Evolutionary conservation across 2,113 vertebrate species (phyloP), one percentile per base, ranked within the genome.

Genomic region (Istiophorus platypterus): DNA sequence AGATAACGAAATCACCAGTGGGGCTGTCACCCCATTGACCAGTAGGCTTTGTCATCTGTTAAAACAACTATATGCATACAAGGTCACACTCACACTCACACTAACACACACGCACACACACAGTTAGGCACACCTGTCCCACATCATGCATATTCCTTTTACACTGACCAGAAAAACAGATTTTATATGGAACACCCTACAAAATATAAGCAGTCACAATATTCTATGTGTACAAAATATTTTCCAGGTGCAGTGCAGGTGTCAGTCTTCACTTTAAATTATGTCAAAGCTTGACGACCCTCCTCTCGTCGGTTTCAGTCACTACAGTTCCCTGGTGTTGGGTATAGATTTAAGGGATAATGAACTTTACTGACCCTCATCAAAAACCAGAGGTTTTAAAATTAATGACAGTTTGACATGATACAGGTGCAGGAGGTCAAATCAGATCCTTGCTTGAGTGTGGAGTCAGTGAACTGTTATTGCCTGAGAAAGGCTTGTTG

Each of bases 401-500:
- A n/a, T n/a, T n/a, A n/a, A n/a, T n/a, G 41, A 56, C 39, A 37
- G 6, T 67, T 41, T 51, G 31, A 10, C 15, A n/a, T 22, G 57
- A 47, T 31, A 34, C 47, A 67, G 63, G 39, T 42, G 31, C 26
- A 27, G 27, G 31, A 64, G 34, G 37, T 58, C 0, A 31, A 37
- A 20, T 39, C 20, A 37, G 27, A 62, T 52, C 73, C 34, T 64
- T 68, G 31, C 11, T 29, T 52, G 17, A 26, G 57, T 47, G 58
- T 18, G 52, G 13, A 65, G 61, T 73, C 56, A 13, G 1, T 61
- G 27, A 69, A 31, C 26, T 59, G 34, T 31, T 66, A 57, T 47
- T 76, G 72, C 51, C 37, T 56, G 56, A 79, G 42, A 71, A 76
- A 57, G 34, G 54, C 39, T 54, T 7, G 10, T 65, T 70, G 51